Percentiles rank a stretch among this genome's conserved stretches.
Evolutionary conservation across 2,888 invertebrate species (phyloP).

Genomic region (Notodonta ziczac): DNA sequence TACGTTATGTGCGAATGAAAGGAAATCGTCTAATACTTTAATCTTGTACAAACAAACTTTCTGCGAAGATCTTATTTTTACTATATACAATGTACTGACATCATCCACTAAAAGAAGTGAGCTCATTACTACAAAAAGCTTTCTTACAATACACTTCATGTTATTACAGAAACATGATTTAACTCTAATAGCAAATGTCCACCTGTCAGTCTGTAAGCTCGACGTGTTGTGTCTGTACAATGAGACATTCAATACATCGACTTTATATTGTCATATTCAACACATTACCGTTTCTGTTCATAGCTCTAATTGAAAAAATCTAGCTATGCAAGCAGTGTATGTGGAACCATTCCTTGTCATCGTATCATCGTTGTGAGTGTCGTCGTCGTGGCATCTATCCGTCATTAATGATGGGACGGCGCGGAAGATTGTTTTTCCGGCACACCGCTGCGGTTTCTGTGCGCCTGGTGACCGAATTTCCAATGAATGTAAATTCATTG

Average conservation of each 20-base stretch:
- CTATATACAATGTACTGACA: conserved; percentile 3
- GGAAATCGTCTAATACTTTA: conserved; percentile 21
- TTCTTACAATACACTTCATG: conserved; percentile 16
- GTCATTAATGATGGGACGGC: conserved; percentile 40
- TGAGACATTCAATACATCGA: not conserved
- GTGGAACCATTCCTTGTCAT: not conserved
- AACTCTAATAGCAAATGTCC: conserved; percentile 53
- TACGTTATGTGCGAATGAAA: conserved; percentile 13
- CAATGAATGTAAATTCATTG: not conserved
- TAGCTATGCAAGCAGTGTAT: conserved; percentile 10
- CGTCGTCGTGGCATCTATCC: conserved; percentile 48
- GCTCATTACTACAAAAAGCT: conserved; percentile 7
- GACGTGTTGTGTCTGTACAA: conserved; percentile 29
- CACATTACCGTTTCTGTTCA: conserved; percentile 9
- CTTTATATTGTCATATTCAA: accelerated
- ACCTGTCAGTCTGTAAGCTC: conserved; percentile 50
- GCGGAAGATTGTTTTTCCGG: conserved; percentile 52
- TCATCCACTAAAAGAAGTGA: conserved; percentile 5
- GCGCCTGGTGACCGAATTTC: conserved; percentile 25
- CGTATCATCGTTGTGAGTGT: conserved; percentile 55
- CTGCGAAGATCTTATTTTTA: conserved; percentile 4
- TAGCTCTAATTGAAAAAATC: accelerated
- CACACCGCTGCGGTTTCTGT: conserved; percentile 43
- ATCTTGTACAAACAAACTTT: conserved; percentile 5
- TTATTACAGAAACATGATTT: conserved; percentile 49